Evolutionary conservation across 2,888 invertebrate genomes (phyloP), one percentile per base, ranked within the genome.

Genomic region (Netelia fuscicornis): DNA sequence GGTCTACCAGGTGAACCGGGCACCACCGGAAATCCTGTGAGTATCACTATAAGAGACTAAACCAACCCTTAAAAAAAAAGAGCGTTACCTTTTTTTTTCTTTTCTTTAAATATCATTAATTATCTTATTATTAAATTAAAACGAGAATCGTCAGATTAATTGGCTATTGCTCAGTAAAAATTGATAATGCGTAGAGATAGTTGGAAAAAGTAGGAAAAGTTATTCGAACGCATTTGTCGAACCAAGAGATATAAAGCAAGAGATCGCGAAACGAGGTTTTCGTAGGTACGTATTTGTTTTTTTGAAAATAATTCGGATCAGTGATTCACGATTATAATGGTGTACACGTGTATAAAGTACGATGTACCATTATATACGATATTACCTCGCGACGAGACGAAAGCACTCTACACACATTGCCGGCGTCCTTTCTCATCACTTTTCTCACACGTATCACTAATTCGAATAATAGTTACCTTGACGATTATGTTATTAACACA

Each of bases 1-100:
- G 98, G 98, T 89, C 97, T 97, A 85, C 97, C 97, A 94, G 98
- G 98, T 88, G 98, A 98, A 94, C 97, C 97, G 94, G 98, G 98
- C 92, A 96, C 96, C 93, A 97, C 97, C 94, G 98, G 98, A 92
- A 97, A 97, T 93, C 94, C 96, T 92, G 97, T 97, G 95, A 97
- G 97, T 96, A 93, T 88, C 83, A 58, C 56, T 68, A 72, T 48
- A 54, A 78, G 17, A 37, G 37, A 5, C 6, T 37, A 37, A 37
- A 37, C 37, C 37, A 6, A 37, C 37, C 37, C 37, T 37, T 37
- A 8, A 37, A 37, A 6, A 37, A 78, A 37, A 67, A 78, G 78
- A 78, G 37, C 9, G 54, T 68, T 54, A 48, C 67, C 58, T 62
- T 71, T 67, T 62, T 68, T 68, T 72, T 74, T 42, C 52, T 42